Evolutionary conservation across 2,113 vertebrate species (phyloP).

Genomic region (Prunella fulvescens): DNA sequence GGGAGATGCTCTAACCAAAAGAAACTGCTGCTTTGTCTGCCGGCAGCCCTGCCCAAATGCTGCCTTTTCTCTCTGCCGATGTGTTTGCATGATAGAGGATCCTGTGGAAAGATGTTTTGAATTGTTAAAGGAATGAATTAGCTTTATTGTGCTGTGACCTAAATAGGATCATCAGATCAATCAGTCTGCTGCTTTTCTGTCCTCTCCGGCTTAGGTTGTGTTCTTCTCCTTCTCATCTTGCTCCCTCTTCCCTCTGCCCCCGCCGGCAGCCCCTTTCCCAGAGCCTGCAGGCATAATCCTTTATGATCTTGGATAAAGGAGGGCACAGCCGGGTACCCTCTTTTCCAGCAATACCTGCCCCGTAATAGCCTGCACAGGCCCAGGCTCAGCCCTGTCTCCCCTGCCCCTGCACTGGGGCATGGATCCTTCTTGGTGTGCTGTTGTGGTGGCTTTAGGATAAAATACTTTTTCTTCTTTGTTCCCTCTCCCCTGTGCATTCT

Average conservation of each 20-base stretch:
- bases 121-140: constrained; percentile 57
- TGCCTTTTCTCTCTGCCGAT: constrained; percentile 18
- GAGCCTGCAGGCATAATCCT: neutral
- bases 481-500: neutral
- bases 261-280: neutral
- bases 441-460: neutral
- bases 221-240: constrained; percentile 13
- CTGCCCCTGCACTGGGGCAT: neutral
- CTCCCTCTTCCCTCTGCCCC: neutral
- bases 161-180: constrained; percentile 68
- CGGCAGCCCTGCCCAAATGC: neutral
- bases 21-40: constrained; percentile 30
- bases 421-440: neutral
- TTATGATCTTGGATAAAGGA: neutral
- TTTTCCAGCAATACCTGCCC: neutral
- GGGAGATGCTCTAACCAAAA: neutral
- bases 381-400: neutral
- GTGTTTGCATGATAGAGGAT: constrained; percentile 57
- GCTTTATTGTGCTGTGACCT: constrained; percentile 61
- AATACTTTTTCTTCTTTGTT: neutral
- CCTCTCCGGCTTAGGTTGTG: neutral
- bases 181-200: constrained; percentile 47
- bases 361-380: fast-evolving
- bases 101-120: constrained; percentile 56
- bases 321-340: neutral